These are phyloP conservation scores for Leucophenga maculata DNA, from an alignment of 2,888 invertebrate species.

Conservation along the genomic window DNA sequence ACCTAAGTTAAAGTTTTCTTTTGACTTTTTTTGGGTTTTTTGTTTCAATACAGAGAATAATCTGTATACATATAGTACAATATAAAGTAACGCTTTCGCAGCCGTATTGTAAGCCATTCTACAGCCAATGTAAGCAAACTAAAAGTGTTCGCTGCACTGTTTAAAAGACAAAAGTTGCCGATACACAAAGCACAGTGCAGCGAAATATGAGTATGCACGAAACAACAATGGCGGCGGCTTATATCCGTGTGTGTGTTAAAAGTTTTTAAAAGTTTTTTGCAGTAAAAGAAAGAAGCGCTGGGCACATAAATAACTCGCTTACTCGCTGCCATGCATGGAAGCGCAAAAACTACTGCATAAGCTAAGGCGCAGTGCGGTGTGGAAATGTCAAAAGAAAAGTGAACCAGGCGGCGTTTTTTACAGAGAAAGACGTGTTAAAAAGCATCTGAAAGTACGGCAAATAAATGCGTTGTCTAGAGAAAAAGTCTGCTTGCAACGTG, in stretches of 20 bases:
- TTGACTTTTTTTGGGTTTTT: too few relatives aligned
- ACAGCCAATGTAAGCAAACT: too few relatives aligned
- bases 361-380: background rate
- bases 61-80: too few relatives aligned
- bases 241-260: background rate
- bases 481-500: background rate
- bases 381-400: background rate
- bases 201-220: background rate
- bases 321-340: background rate
- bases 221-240: background rate
- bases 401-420: background rate
- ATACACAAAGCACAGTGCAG: background rate
- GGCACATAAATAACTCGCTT: constrained; percentile 2
- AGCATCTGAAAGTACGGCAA: background rate
- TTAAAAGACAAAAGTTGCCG: background rate
- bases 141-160: too few relatives aligned
- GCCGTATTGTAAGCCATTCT: too few relatives aligned
- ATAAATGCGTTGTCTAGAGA: too few relatives aligned
- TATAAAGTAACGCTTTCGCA: too few relatives aligned
- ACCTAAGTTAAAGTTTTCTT: too few relatives aligned
- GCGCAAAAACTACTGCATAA: background rate
- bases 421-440: background rate
- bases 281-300: background rate
- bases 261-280: constrained; percentile 21
- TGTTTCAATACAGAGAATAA: too few relatives aligned